These are phyloP conservation scores for Bostrychus sinensis DNA, from an alignment of 2,113 vertebrate genomes.

Conservation along the genomic window DNA sequence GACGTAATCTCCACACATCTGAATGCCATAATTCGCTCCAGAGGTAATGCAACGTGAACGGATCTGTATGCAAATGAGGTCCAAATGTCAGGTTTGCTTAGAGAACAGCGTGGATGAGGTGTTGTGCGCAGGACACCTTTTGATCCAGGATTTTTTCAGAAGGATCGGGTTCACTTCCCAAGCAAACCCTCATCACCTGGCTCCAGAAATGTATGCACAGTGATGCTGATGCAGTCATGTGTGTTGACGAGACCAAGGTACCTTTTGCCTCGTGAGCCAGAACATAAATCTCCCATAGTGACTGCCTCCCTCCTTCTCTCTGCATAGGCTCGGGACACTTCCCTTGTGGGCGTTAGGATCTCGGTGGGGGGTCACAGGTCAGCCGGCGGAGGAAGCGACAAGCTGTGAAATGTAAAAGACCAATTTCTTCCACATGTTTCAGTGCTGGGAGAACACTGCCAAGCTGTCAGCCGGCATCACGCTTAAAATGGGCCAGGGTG, in stretches of 20 bases:
- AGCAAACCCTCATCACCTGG: slow-evolving; percentile 72
- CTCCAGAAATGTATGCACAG: slow-evolving; percentile 32
- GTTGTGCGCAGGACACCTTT: slow-evolving; percentile 79
- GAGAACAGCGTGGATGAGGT: slow-evolving; percentile 49
- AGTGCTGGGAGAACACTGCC: slow-evolving; percentile 85
- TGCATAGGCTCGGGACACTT: slow-evolving; percentile 87
- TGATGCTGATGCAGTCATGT: slow-evolving; percentile 26
- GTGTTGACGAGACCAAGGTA: slow-evolving; percentile 65
- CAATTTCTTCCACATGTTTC: slow-evolving; percentile 99
- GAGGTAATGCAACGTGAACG: slow-evolving; percentile 75
- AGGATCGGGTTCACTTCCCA: slow-evolving; percentile 79
- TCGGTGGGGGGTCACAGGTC: slow-evolving; percentile 92
- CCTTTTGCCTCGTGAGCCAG: slow-evolving; percentile 68
- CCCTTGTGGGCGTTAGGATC: slow-evolving; percentile 91
- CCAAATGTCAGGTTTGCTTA: slow-evolving; percentile 75
- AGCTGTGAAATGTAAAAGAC: slow-evolving; percentile 99
- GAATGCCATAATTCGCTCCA: slow-evolving; percentile 66
- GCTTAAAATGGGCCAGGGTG: slow-evolving; percentile 86
- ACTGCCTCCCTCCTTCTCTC: slow-evolving; percentile 41
- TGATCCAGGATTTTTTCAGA: slow-evolving; percentile 79
- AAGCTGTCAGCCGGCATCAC: slow-evolving; percentile 88
- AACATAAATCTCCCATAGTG: slow-evolving; percentile 85
- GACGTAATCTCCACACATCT: slow-evolving; percentile 71
- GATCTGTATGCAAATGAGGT: slow-evolving; percentile 74
- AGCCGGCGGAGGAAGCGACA: slow-evolving; percentile 96